Base-by-base conservation (phyloP, 2,113 vertebrate genomes). In the Patagioenas fasciata region DNA sequence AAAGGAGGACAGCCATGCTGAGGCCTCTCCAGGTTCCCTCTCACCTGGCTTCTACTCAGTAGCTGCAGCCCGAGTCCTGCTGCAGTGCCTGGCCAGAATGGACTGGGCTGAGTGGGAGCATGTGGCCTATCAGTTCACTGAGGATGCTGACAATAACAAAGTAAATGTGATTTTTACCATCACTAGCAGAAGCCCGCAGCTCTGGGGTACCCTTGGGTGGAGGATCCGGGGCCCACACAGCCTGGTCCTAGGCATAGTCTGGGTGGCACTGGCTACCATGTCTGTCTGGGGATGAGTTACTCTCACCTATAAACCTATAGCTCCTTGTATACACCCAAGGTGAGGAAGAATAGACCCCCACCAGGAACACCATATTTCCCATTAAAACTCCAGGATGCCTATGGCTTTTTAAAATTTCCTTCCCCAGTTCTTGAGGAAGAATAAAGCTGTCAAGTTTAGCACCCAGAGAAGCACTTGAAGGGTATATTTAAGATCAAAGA, bases 111-210 rank as follows among this genome's bases (percentile, higher is more conserved):
- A 3, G 14, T 26, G 14, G 14, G 13, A 66, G 5, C 24, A 28
- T 0, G 0, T 4, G 10, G 13, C 10, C 6, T 24, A 8, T 36
- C 11, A 57, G 1, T 36, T 67, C 19, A 26, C 26, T 48, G 24
- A 3, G 17, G 26, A 42, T 50, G 48, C 8, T 31, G 28, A 29
- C 17, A 53, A 79, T 42, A 42, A 42, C 42, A 42, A 18, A 8
- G 44, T 44, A 44, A 44, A 44, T 18, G 17, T 18, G 44, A 44
- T 44, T 44, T 42, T 44, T 44, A 17, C 44, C 44, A 44, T 44
- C 44, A 44, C 44, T 44, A 44, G 17, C 44, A 44, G 44, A 44
- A 87, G 26, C 2, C 10, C 2, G 1, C 1, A 5, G 17, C 4
- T 12, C 25, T 50, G 20, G 7, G 28, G 8, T 67, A n/a, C 14